Conservation (phyloP, 2,797 vertebrate genomes). For the Ibycter americanus region DNA sequence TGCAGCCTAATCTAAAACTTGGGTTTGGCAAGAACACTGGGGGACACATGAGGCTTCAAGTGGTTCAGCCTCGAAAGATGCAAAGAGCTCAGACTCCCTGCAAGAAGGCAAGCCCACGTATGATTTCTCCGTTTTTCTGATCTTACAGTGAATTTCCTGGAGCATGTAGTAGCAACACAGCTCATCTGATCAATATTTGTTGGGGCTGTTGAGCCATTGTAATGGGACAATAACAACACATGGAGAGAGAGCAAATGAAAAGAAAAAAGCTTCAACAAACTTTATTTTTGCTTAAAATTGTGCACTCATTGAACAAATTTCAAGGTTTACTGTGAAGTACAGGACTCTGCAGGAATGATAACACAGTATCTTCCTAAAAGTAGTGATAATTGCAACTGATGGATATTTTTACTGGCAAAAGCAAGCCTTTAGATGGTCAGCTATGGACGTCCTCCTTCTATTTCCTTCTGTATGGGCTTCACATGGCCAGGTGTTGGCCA, state of each 20-base stretch:
- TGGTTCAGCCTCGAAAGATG: background rate
- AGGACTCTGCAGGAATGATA: background rate
- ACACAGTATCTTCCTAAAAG: background rate
- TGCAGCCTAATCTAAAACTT: background rate
- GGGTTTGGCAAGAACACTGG: background rate
- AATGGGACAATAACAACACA: background rate
- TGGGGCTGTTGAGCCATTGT: background rate
- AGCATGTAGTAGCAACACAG: background rate
- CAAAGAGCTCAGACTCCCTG: background rate
- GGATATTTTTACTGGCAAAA: background rate
- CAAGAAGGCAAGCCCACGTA: accelerated
- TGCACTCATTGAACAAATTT: background rate
- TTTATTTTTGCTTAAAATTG: background rate
- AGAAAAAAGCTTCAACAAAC: background rate
- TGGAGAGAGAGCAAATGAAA: background rate
- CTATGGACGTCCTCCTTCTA: background rate
- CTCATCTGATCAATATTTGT: background rate
- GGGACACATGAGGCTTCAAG: background rate
- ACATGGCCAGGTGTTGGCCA: accelerated
- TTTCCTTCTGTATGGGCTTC: accelerated
- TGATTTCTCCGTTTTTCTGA: background rate
- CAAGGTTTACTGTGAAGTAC: background rate
- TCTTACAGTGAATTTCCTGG: background rate
- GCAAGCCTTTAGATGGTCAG: background rate
- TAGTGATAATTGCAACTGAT: background rate